Evolutionary conservation across 2,888 invertebrate genomes (phyloP).

Genomic region (Eupithecia inturbata): DNA sequence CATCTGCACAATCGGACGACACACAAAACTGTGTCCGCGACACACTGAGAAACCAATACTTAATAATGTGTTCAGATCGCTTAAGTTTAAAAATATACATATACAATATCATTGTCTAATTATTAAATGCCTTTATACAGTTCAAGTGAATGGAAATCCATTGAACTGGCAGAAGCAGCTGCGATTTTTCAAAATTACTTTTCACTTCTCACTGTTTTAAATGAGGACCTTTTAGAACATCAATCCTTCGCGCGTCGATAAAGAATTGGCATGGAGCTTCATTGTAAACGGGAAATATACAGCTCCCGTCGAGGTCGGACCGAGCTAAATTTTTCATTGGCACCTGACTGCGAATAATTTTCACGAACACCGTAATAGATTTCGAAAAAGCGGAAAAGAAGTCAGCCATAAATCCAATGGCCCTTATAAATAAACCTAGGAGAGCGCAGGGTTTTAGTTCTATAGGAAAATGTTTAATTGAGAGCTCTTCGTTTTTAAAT

Average conservation of each 20-base stretch:
- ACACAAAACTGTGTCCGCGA: too few relatives aligned
- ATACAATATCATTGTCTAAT: neutral
- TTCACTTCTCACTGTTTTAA: conserved; percentile 28
- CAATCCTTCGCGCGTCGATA: conserved; percentile 38
- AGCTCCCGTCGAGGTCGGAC: conserved; percentile 47
- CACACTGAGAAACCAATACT: too few relatives aligned
- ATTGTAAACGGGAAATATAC: conserved; percentile 56
- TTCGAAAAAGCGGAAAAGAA: conserved; percentile 70
- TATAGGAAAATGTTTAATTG: conserved; percentile 8
- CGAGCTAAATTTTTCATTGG: conserved; percentile 63
- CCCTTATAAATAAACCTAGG: conserved; percentile 52
- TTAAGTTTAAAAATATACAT: too few relatives aligned
- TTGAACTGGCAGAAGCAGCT: conserved; percentile 8
- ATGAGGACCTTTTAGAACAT: conserved; percentile 37
- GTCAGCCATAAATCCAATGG: conserved; percentile 68
- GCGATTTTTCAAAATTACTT: conserved; percentile 16
- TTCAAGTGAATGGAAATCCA: conserved; percentile 1
- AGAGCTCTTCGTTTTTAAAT: neutral
- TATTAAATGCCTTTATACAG: neutral
- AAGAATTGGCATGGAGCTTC: conserved; percentile 50
- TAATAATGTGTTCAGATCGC: too few relatives aligned
- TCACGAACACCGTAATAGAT: conserved; percentile 69
- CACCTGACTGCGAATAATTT: conserved; percentile 67
- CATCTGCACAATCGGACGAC: too few relatives aligned
- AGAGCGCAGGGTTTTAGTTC: neutral